Base-by-base conservation (phyloP, 2,888 invertebrate genomes). In the Drosophila nr. perissopoda region DNA sequence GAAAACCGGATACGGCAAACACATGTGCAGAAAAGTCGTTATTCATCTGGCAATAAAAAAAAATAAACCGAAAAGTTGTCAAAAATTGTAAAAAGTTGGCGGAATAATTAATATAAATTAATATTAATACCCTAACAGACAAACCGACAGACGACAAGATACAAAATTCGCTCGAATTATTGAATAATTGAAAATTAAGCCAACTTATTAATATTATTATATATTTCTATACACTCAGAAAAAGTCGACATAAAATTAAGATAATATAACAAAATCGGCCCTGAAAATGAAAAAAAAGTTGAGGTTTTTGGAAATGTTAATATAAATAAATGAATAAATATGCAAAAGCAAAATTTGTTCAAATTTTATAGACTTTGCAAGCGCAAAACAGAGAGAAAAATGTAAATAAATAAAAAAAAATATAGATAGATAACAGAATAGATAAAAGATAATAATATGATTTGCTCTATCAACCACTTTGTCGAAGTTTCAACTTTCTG, bases 1-100 rank as follows among this genome's bases (percentile, higher is more conserved):
- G 93, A 91, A 96, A 95, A 84, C 96, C 96, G 40, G 97, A 97
- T 88, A 97, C 95, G 88, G 96, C 96, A 90, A 97, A 97, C 76
- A 96, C 95, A 93, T 96, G 95, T 69, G 95, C 95, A 53, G 91
- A 89, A 93, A 94, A 88, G 92, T 92, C 80, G 89, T 93, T 90
- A 83, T 93, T 92, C 79, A 93, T 92, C 93, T 93, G 86, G 40
- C 61, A 10, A 4, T 51, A 42, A 27, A 40, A 36, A 21, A 49
- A 49, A 21, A 21, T 21, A 21, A 42, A 21, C 25, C 25, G 7
- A 29, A n/a, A 68, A 63, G 57, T 40, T 46, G 33, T 16, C 42
- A 58, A 34, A 42, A 46, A 33, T 18, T 18, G 38, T 34, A 59
- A 63, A 51, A 16, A 40, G 36, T 33, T 33, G 18, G 11, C 21